Evolutionary conservation across 2,797 vertebrate genomes (phyloP).

Genomic region (Pteronotus mesoamericanus): DNA sequence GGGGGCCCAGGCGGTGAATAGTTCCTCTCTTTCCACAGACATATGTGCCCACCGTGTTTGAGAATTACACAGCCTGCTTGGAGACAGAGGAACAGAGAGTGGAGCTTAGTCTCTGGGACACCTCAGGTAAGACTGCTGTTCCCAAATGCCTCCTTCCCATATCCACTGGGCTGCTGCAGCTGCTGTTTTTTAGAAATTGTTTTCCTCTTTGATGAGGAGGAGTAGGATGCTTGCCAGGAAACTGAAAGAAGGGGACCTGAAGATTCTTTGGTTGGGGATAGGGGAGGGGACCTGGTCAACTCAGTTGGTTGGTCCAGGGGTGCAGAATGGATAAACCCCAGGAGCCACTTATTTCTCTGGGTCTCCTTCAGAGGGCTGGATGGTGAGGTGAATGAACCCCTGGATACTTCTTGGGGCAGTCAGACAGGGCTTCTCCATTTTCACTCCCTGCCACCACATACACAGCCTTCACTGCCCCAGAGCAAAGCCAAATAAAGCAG

Average conservation of each 20-base stretch:
- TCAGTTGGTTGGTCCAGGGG: not conserved
- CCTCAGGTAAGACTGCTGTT: conserved; percentile 88
- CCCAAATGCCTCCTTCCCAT: not conserved
- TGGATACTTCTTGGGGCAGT: not conserved
- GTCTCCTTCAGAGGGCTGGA: not conserved
- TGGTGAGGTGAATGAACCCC: not conserved
- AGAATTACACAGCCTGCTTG: conserved; percentile 96
- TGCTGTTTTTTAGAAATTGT: not conserved
- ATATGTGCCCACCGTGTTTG: conserved; percentile 96
- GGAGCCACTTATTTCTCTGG: not conserved
- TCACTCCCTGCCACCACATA: not conserved
- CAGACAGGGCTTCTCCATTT: not conserved
- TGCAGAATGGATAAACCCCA: not conserved
- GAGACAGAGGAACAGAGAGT: conserved; percentile 94
- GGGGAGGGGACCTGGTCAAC: not conserved
- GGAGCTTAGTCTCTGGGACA: conserved; percentile 97
- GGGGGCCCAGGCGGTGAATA: not conserved
- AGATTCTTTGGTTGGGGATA: not conserved
- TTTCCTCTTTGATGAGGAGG: not conserved
- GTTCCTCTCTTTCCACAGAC: conserved; percentile 83
- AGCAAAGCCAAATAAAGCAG: not conserved
- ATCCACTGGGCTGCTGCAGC: not conserved
- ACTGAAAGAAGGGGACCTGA: not conserved
- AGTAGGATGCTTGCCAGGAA: not conserved
- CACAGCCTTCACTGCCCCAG: not conserved